Conservation (phyloP, 2,888 invertebrate species). For the Lithophane ornitopus region DNA sequence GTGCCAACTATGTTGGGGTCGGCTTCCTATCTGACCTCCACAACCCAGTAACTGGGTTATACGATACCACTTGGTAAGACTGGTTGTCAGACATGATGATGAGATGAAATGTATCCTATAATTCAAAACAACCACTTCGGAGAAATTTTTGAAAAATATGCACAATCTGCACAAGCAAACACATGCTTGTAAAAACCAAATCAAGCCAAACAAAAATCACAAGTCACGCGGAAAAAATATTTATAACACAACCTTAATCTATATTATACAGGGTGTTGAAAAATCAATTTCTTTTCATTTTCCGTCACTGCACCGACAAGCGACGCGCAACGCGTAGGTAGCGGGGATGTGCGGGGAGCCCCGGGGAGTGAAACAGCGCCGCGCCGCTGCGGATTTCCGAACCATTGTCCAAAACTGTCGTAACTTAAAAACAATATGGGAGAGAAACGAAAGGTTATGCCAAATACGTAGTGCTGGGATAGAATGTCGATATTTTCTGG, state of each 20-base stretch:
- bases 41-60: too few relatives aligned
- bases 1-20: too few relatives aligned
- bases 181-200: background rate
- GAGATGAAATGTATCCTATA: too few relatives aligned
- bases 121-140: background rate
- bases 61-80: too few relatives aligned
- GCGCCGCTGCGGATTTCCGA: slow-evolving; percentile 76
- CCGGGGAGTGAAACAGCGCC: slow-evolving; percentile 59
- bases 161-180: too few relatives aligned
- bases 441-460: slow-evolving; percentile 71
- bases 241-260: slow-evolving; percentile 11
- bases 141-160: background rate
- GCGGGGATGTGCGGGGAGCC: background rate
- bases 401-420: slow-evolving; percentile 84
- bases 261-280: slow-evolving; percentile 53
- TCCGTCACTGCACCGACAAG: slow-evolving; percentile 43
- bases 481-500: background rate
- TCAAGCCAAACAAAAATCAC: background rate
- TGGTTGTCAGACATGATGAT: too few relatives aligned
- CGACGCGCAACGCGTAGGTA: slow-evolving; percentile 24
- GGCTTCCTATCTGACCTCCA: too few relatives aligned
- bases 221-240: slow-evolving; percentile 10
- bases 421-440: slow-evolving; percentile 87
- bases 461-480: slow-evolving; percentile 63
- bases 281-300: slow-evolving; percentile 64